phyloP scores from a whole-genome alignment of 2,113 vertebrate genomes.

The Opisthocomus hoazin region DNA sequence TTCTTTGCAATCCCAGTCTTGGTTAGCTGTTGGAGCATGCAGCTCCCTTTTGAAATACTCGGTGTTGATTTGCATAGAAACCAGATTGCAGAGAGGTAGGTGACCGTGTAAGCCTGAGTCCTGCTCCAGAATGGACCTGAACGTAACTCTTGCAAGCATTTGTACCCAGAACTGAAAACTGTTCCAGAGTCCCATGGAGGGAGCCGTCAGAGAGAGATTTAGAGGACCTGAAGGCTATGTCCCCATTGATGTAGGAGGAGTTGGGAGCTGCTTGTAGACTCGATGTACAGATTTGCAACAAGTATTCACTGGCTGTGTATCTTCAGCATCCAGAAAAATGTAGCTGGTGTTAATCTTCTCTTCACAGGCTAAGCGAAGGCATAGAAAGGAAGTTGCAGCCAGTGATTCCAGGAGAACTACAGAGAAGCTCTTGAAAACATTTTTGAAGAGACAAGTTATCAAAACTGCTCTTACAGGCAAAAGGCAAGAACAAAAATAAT shows the following conservation, averaged over 20 bases:
- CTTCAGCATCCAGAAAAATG: not conserved
- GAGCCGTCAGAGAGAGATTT: rapidly evolving
- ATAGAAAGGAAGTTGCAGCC: conserved; percentile 82
- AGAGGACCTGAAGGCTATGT: not conserved
- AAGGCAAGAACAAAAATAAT: conserved; percentile 70
- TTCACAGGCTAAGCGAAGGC: conserved; percentile 83
- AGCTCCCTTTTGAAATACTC: not conserved
- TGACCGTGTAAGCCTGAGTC: not conserved
- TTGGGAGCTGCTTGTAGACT: not conserved
- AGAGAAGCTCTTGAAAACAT: conserved; percentile 89
- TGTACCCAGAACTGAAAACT: not conserved
- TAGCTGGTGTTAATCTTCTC: not conserved
- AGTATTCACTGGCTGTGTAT: not conserved
- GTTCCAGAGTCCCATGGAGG: not conserved
- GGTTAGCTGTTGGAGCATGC: not conserved
- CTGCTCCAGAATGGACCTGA: not conserved
- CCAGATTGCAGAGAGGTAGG: not conserved
- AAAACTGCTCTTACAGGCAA: conserved; percentile 81
- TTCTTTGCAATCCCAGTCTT: not conserved
- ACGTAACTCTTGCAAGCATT: not conserved
- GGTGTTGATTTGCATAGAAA: not conserved
- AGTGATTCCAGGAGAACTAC: conserved; percentile 85
- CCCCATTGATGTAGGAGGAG: not conserved
- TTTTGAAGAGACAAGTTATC: conserved; percentile 91
- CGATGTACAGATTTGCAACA: not conserved